These are phyloP conservation scores for Drosophila meridiana DNA, from an alignment of 2,888 invertebrate genomes.

Conservation along the genomic window DNA sequence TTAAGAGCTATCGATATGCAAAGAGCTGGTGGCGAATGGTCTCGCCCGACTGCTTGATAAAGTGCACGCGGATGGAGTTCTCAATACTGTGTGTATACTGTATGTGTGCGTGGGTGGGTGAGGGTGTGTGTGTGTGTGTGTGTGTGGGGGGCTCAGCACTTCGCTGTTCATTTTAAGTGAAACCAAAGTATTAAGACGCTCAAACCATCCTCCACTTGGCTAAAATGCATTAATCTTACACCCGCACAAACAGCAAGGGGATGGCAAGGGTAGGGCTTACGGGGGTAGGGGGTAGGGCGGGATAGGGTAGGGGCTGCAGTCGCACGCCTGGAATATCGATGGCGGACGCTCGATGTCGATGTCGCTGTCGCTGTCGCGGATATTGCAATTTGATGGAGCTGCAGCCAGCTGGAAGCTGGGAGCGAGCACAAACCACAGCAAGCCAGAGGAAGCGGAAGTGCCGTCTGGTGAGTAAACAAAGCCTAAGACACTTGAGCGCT, in stretches of 20 bases:
- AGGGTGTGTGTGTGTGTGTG: neutral
- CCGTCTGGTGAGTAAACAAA: constrained; percentile 64
- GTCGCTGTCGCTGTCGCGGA: constrained; percentile 59
- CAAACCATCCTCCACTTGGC: constrained; percentile 37
- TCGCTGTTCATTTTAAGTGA: constrained; percentile 64
- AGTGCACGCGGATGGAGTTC: constrained; percentile 6
- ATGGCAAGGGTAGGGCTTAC: too few species aligned
- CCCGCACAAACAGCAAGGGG: constrained; percentile 26
- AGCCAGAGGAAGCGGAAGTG: constrained; percentile 49
- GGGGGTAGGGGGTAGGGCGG: too few species aligned
- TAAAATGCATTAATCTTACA: constrained; percentile 74
- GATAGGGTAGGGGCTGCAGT: constrained; percentile 4
- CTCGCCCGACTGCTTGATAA: constrained; percentile 18
- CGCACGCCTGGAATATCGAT: constrained; percentile 50
- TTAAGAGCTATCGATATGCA: constrained; percentile 66
- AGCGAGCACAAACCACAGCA: constrained; percentile 32
- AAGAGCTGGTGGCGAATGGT: constrained; percentile 34
- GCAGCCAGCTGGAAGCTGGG: constrained; percentile 13
- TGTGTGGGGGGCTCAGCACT: neutral
- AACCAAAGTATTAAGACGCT: constrained; percentile 74
- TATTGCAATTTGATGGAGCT: constrained; percentile 76
- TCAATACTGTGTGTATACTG: too few species aligned
- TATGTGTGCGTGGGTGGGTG: neutral
- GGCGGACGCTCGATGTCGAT: constrained; percentile 51
- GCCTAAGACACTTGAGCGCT: constrained; percentile 60